phyloP scores from a whole-genome alignment of 2,888 invertebrate species.

The Tipula confusa region DNA sequence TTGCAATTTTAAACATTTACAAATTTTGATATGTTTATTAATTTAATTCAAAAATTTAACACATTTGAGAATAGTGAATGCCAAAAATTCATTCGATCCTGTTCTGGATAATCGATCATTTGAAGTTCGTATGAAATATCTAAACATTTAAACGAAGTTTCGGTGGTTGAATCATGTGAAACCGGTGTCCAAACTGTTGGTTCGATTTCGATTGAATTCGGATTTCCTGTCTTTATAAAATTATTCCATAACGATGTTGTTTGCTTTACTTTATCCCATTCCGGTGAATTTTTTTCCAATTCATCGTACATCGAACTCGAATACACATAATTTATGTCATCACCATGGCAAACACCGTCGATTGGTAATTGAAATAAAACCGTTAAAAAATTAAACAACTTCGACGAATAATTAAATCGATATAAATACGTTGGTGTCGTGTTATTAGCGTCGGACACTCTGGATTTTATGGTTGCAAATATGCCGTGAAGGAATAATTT shows the following conservation, averaged over 20 bases:
- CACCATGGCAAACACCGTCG: slow-evolving; percentile 46
- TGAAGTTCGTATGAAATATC: slow-evolving; percentile 31
- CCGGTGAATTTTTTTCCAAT: neutral
- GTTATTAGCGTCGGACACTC: slow-evolving; percentile 39
- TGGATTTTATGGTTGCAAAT: slow-evolving; percentile 36
- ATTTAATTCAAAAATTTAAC: neutral
- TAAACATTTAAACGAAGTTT: slow-evolving; percentile 20
- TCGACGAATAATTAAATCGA: slow-evolving; percentile 48
- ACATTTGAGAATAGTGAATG: neutral
- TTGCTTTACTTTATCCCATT: neutral
- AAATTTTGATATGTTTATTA: too few relatives aligned
- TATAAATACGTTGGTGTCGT: slow-evolving; percentile 46
- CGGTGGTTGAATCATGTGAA: neutral
- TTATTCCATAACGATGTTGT: neutral
- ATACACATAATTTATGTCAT: slow-evolving; percentile 47
- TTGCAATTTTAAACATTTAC: too few relatives aligned
- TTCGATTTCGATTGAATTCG: slow-evolving; percentile 15
- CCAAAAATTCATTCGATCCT: slow-evolving; percentile 30
- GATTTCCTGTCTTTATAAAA: slow-evolving; percentile 31
- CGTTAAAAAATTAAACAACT: slow-evolving; percentile 45
- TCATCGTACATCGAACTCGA: neutral
- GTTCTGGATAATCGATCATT: slow-evolving; percentile 26
- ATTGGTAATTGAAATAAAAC: neutral
- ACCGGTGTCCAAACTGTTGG: neutral
- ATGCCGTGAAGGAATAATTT: slow-evolving; percentile 49